Evolutionary conservation across 2,888 invertebrate genomes (phyloP).

Genomic region (Abrostola triplasia): DNA sequence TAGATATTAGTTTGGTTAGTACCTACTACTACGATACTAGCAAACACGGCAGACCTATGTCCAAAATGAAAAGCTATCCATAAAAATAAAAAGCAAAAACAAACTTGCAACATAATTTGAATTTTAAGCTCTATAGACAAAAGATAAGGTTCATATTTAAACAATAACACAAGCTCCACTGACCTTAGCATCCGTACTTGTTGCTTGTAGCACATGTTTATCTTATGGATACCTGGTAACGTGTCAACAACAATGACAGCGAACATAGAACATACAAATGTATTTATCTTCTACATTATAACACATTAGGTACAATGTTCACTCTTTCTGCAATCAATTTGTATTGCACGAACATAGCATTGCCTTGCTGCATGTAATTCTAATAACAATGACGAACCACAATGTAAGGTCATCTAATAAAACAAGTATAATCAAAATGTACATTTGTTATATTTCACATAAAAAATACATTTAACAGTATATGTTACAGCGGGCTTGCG

Average conservation of each 20-base stretch:
- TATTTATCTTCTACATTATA: neutral
- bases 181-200: constrained; percentile 63
- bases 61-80: constrained; percentile 33
- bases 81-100: constrained; percentile 27
- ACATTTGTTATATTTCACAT: constrained; percentile 86
- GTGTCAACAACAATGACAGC: neutral
- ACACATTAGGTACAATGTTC: neutral
- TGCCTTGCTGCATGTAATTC: neutral
- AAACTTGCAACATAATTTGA: constrained; percentile 14
- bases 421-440: constrained; percentile 79
- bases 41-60: constrained; percentile 9
- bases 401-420: constrained; percentile 65
- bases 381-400: neutral
- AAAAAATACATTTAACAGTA: constrained; percentile 81
- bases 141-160: constrained; percentile 14
- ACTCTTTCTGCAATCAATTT: neutral
- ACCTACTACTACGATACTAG: constrained; percentile 12
- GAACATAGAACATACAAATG: neutral
- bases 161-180: constrained; percentile 60
- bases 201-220: constrained; percentile 31
- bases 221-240: neutral
- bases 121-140: constrained; percentile 11
- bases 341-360: neutral
- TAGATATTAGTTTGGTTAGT: neutral
- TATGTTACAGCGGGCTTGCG: constrained; percentile 72